Evolutionary conservation across 2,888 invertebrate genomes (phyloP).

Genomic region (Abrostola triplasia): DNA sequence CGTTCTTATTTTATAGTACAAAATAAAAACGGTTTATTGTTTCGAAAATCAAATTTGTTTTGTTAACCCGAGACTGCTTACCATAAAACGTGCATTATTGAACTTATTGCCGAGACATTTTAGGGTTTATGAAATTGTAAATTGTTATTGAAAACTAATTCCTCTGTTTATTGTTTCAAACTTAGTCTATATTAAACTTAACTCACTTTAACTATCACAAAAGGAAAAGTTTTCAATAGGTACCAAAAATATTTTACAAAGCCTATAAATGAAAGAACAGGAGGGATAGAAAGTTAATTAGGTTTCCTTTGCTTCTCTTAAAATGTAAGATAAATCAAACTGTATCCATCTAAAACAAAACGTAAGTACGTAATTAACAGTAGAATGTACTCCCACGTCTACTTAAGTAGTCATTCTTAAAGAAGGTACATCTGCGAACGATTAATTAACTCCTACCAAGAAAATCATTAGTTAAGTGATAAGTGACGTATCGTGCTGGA

Average conservation of each 20-base stretch:
- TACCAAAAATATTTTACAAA: constrained; percentile 1
- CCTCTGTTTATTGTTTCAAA: constrained; percentile 8
- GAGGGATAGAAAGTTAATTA: constrained; percentile 25
- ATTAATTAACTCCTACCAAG: constrained; percentile 52
- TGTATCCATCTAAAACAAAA: constrained; percentile 6
- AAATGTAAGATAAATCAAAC: constrained; percentile 24
- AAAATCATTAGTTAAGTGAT: constrained; percentile 56
- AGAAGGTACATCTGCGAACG: constrained; percentile 30
- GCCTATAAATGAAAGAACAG: constrained; percentile 23
- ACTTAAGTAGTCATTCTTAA: constrained; percentile 20
- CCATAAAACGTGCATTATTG: constrained; percentile 44
- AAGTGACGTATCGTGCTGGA: constrained; percentile 44
- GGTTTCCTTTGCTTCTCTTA: constrained; percentile 28
- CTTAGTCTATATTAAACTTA: constrained; percentile 19
- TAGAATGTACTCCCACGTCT: constrained; percentile 30
- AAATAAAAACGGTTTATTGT: constrained; percentile 50
- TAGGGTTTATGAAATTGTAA: constrained; percentile 12
- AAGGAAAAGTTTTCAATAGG: constrained; percentile 2
- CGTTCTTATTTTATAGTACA: constrained; percentile 41
- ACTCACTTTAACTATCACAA: constrained; percentile 4
- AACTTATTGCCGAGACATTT: constrained; percentile 28
- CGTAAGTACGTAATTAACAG: constrained; percentile 28
- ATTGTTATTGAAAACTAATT: constrained; percentile 8
- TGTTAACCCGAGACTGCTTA: constrained; percentile 38
- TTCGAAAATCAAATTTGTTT: constrained; percentile 46